Conservation (phyloP, 2,113 vertebrate genomes). For the Eulacestoma nigropectus region DNA sequence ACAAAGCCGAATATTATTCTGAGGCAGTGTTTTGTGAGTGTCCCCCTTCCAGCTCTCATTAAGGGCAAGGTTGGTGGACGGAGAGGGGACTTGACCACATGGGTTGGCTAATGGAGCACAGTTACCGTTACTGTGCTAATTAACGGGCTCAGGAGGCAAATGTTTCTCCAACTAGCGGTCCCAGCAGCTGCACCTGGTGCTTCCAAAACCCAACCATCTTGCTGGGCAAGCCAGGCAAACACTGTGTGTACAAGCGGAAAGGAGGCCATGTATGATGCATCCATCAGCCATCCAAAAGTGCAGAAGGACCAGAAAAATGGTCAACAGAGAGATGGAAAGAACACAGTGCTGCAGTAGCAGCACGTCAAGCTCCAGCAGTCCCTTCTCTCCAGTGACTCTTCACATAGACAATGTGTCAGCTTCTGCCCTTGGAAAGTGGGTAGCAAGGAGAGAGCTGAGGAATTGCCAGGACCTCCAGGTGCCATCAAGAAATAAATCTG, state of each 20-base stretch:
- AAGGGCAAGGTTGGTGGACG: conserved; percentile 74
- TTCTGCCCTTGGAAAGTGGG: neutral
- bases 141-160: conserved; percentile 71
- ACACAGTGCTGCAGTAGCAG: neutral
- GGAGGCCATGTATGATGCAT: neutral
- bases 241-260: neutral
- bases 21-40: conserved; percentile 93
- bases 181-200: conserved; percentile 57
- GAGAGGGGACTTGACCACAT: conserved; percentile 68
- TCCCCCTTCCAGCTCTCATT: conserved; percentile 90
- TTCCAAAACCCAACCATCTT: conserved; percentile 36
- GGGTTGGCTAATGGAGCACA: conserved; percentile 71
- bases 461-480: neutral
- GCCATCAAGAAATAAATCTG: neutral
- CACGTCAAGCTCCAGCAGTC: neutral
- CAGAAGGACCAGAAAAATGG: neutral
- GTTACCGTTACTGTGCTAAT: conserved; percentile 74
- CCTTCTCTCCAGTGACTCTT: neutral
- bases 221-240: neutral
- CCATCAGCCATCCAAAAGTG: neutral
- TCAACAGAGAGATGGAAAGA: neutral
- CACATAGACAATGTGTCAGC: neutral
- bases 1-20: conserved; percentile 98
- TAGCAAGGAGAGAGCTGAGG: neutral
- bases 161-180: conserved; percentile 35